Evolutionary conservation across 2,113 vertebrate genomes (phyloP).

Genomic region (Sylvietta virens): DNA sequence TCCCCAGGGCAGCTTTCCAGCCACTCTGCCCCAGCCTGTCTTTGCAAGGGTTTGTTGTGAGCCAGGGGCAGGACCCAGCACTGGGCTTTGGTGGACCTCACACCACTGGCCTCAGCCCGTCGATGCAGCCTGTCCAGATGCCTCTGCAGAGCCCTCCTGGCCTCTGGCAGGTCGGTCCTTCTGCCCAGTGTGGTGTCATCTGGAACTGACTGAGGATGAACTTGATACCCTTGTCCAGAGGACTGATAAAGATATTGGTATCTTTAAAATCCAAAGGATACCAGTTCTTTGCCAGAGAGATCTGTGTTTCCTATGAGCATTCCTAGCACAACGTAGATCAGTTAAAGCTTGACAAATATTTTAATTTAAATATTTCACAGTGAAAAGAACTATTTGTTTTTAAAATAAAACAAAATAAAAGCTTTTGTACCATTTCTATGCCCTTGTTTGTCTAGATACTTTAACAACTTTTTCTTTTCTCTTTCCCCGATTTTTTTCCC

Average conservation of each 20-base stretch:
- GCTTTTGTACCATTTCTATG: not conserved
- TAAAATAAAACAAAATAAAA: too few species aligned
- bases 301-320: not conserved
- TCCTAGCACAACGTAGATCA: not conserved
- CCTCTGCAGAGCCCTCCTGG: not conserved
- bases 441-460: not conserved
- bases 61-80: not conserved
- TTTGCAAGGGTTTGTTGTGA: not conserved
- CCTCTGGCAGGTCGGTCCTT: not conserved
- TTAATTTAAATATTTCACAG: not conserved
- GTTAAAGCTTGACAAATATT: not conserved
- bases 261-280: not conserved
- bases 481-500: not conserved
- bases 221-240: rapidly evolving
- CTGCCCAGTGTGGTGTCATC: too few species aligned
- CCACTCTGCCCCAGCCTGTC: not conserved
- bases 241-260: not conserved
- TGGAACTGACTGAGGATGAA: not conserved
- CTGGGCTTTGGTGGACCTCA: not conserved
- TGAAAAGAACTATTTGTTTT: not conserved
- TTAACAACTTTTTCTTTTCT: not conserved
- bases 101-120: rapidly evolving
- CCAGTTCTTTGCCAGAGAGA: not conserved
- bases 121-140: not conserved
- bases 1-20: not conserved